phyloP scores from a whole-genome alignment of 2,888 invertebrate species.

The Tenthredo distinguenda region DNA sequence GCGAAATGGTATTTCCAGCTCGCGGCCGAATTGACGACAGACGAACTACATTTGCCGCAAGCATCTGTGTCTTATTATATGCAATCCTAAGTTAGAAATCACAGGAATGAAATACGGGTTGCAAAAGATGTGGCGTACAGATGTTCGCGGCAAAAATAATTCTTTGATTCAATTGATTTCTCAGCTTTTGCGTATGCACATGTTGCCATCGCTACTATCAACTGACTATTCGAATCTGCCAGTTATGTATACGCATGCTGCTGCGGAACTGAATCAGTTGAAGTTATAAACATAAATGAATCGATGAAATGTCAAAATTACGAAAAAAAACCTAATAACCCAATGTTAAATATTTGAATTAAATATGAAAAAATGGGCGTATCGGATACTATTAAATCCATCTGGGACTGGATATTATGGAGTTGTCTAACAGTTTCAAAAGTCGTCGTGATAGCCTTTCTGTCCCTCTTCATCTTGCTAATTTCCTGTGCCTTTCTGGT shows the following conservation, averaged over 20 bases:
- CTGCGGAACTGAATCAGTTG: background rate
- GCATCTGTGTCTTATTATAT: no score
- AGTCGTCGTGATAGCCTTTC: conserved; percentile 37
- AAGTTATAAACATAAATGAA: background rate
- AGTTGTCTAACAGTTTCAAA: conserved; percentile 56
- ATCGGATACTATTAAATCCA: conserved; percentile 54
- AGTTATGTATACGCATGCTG: background rate
- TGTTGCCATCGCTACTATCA: no score
- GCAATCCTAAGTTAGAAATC: no score
- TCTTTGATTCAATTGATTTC: no score
- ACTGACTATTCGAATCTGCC: background rate
- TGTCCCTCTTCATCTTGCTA: background rate
- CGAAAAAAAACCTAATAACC: conserved; percentile 48
- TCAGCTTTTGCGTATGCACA: no score
- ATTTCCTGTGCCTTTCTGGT: background rate
- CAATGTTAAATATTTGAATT: conserved; percentile 42
- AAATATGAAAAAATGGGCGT: conserved; percentile 56
- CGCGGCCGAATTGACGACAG: no score
- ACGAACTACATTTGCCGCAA: no score
- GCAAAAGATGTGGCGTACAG: no score
- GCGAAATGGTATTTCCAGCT: no score
- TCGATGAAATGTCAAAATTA: conserved; percentile 5
- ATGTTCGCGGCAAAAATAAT: no score
- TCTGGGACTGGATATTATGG: conserved; percentile 59
- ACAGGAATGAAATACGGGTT: no score